Conservation (phyloP, 1,140 invertebrate species). For the Eriocheir sinensis region DNA sequence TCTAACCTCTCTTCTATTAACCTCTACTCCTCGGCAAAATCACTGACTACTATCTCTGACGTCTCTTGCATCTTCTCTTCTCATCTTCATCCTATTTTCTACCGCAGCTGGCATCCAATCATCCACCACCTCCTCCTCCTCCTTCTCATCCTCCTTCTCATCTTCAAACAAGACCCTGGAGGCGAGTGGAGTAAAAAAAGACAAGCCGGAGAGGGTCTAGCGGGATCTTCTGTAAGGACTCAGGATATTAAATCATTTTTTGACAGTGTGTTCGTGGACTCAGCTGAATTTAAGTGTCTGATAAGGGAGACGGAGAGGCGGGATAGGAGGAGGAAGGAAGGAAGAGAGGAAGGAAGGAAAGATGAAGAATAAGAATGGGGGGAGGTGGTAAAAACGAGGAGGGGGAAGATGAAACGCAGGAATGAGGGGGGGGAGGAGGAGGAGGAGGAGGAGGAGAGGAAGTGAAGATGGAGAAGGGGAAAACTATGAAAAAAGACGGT, state of each 20-base stretch:
- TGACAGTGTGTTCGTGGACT: neutral
- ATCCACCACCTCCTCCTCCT: neutral
- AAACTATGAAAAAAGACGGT: no score
- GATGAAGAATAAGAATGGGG: slow-evolving; percentile 8
- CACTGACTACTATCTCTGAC: no score
- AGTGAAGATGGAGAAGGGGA: no score
- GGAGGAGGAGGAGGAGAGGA: no score
- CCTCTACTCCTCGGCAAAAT: no score
- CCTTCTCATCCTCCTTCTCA: neutral
- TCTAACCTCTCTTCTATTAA: no score
- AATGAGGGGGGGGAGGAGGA: no score
- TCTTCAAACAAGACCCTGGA: neutral
- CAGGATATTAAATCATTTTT: slow-evolving; percentile 26
- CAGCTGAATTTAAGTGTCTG: slow-evolving; percentile 24
- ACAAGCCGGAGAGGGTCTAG: neutral
- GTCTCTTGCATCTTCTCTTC: no score
- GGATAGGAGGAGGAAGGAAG: neutral
- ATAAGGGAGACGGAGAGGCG: slow-evolving; percentile 20
- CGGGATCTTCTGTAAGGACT: neutral
- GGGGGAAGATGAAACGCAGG: neutral
- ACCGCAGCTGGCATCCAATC: no score
- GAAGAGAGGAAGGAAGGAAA: neutral
- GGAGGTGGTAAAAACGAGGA: neutral
- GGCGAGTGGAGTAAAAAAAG: neutral
- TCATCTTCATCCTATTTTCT: no score